Percentiles rank a stretch among this genome's conserved stretches.
phyloP scores from a whole-genome alignment of 2,888 invertebrate species.

The Pheosia tremula region DNA sequence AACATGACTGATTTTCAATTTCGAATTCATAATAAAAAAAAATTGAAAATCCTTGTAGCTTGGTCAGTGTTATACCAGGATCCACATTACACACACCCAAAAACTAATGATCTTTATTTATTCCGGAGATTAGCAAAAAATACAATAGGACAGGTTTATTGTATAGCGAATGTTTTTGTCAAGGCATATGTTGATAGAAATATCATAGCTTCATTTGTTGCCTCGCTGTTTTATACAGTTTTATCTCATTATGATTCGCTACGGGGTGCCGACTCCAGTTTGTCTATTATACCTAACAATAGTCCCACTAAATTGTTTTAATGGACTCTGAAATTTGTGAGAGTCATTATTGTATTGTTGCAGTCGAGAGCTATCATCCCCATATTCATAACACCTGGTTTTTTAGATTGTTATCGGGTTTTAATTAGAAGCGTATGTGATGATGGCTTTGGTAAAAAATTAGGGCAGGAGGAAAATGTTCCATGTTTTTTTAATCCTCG shows the following conservation, averaged over 20 bases:
- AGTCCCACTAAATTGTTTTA: constrained; percentile 80
- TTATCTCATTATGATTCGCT: constrained; percentile 78
- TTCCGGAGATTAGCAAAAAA: constrained; percentile 37
- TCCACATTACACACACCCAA: constrained; percentile 9
- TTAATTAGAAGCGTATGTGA: constrained; percentile 61
- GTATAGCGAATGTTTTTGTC: constrained; percentile 50
- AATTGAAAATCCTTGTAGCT: neutral
- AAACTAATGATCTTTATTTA: constrained; percentile 33
- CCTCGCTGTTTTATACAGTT: constrained; percentile 61
- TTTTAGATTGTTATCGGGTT: constrained; percentile 68
- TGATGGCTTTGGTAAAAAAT: constrained; percentile 11
- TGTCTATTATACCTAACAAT: constrained; percentile 73
- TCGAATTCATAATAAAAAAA: neutral
- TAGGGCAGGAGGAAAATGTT: neutral
- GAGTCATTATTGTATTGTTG: constrained; percentile 76
- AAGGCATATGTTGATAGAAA: constrained; percentile 67
- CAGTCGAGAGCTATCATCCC: constrained; percentile 61
- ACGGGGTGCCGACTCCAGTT: constrained; percentile 69
- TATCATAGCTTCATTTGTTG: constrained; percentile 80
- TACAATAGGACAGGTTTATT: constrained; percentile 38
- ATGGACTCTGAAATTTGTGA: constrained; percentile 67
- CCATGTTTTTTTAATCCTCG: neutral
- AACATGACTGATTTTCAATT: neutral
- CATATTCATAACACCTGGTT: constrained; percentile 66
- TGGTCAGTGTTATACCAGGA: neutral